Base-by-base conservation (phyloP, 2,797 vertebrate species). In the Lepidocolaptes lacrymiger region DNA sequence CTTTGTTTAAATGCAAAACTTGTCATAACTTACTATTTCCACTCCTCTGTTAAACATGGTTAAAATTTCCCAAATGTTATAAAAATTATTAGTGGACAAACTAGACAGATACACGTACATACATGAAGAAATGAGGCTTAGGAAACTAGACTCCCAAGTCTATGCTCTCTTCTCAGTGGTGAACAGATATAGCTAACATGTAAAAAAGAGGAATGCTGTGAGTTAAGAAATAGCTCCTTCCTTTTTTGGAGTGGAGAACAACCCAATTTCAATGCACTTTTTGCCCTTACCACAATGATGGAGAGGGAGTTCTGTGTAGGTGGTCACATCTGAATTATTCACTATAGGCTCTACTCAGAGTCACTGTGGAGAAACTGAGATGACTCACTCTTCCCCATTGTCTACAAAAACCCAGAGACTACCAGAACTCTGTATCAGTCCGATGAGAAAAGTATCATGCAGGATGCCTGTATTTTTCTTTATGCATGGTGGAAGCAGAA, bases 281-380 rank as follows among this genome's bases (percentile, higher is more conserved):
- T 67, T 85, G 63, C 51, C 67, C 63, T 64, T 56, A 59, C 48
- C 39, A 49, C 81, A 85, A 14, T 0, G 16, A 85, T 18, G 12
- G 15, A 63, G 55, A 88, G 11, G 36, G 39, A 76, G 48, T 17
- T 88, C 54, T 87, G 69, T 21, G 44, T 62, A 94, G 87, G 68
- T 91, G 85, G 83, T 87, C 81, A 82, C 52, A 92, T 79, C 78
- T 41, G 28, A 87, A 59, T 85, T 92, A 89, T 49, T 88, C 80
- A 84, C 81, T 79, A 78, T 24, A 73, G 52, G 21, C 52, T 89
- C 46, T 67, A 49, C 69, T 79, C 46, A 58, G 55, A 67, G 67
- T 52, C 84, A 91, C 67, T 2, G 1, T 28, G 39, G 34, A 85
- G 63, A 93, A 88, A 81, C 22, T 27, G 34, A 89, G 46, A 82